These are phyloP conservation scores for Acestrorhynchus altus DNA, from an alignment of 2,797 vertebrate species.

Conservation along the genomic window DNA sequence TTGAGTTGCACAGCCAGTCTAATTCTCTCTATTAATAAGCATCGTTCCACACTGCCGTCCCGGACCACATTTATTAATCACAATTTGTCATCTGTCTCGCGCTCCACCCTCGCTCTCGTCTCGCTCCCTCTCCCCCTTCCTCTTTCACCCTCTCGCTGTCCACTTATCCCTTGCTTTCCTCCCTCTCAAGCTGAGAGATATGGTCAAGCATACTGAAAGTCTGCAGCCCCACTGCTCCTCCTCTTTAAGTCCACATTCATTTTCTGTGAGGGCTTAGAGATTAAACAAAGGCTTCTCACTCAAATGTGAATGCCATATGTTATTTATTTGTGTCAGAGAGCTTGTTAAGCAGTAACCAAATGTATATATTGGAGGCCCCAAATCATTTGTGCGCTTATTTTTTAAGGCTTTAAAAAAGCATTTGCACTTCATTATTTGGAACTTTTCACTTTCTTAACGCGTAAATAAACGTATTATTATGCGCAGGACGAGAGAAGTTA, in stretches of 20 bases:
- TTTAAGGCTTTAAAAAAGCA: too few species aligned
- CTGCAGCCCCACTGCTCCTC: constrained; percentile 58
- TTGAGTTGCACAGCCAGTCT: constrained; percentile 84
- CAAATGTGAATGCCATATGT: constrained; percentile 57
- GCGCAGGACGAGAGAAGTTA: background rate
- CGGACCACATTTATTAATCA: constrained; percentile 87
- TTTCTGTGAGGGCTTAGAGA: constrained; percentile 61
- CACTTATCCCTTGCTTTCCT: constrained; percentile 73
- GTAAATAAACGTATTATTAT: too few species aligned
- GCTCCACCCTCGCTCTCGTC: constrained; percentile 70
- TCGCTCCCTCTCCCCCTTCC: constrained; percentile 58
- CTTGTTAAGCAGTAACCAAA: constrained; percentile 26
- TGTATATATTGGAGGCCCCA: background rate
- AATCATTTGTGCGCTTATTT: background rate
- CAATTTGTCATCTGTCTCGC: constrained; percentile 85
- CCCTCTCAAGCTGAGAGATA: constrained; percentile 70
- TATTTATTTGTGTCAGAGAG: constrained; percentile 44
- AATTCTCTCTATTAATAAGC: constrained; percentile 88
- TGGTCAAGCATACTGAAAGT: constrained; percentile 80
- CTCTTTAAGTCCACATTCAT: constrained; percentile 67
- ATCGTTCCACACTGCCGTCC: constrained; percentile 77
- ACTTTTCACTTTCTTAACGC: too few species aligned
- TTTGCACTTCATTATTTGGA: too few species aligned
- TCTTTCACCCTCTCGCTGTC: constrained; percentile 60
- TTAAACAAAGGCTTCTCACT: constrained; percentile 67